Percentiles rank a stretch among this genome's conserved stretches.
Conservation (phyloP, 2,797 vertebrate species). For the Acrocephalus scirpaceus region DNA sequence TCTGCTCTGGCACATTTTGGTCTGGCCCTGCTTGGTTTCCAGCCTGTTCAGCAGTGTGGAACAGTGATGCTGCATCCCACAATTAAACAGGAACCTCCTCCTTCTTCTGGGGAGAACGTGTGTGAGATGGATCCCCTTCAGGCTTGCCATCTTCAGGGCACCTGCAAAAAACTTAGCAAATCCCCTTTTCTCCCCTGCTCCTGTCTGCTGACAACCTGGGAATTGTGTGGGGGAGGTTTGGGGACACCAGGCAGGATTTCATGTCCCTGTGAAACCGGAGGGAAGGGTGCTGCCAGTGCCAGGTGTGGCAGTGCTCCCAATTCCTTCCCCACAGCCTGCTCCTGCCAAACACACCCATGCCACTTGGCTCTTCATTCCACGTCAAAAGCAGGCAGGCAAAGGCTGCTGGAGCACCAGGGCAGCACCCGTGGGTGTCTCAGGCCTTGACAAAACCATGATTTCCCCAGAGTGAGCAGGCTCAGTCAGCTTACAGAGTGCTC, state of each 20-base stretch:
- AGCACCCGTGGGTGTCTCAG: neutral
- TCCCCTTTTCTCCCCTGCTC: neutral
- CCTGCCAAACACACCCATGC: neutral
- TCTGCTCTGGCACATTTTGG: neutral
- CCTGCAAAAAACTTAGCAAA: neutral
- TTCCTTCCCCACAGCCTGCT: neutral
- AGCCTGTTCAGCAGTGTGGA: neutral
- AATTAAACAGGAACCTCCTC: neutral
- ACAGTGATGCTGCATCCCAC: neutral
- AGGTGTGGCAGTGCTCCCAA: neutral
- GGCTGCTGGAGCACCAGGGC: neutral
- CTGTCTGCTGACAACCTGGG: neutral
- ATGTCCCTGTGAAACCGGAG: neutral
- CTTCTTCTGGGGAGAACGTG: neutral
- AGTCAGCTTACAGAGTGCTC: neutral
- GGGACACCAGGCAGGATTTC: neutral
- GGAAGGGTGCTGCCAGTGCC: neutral
- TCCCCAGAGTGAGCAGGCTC: neutral
- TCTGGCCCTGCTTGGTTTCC: neutral
- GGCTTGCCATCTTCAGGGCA: accelerated
- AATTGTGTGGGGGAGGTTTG: accelerated
- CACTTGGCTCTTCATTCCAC: neutral
- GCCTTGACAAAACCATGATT: neutral
- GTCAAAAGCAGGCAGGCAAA: neutral
- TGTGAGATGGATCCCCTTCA: neutral